These are phyloP conservation scores for Eumeta japonica DNA, from an alignment of 1,140 invertebrate genomes.

Conservation along the genomic window DNA sequence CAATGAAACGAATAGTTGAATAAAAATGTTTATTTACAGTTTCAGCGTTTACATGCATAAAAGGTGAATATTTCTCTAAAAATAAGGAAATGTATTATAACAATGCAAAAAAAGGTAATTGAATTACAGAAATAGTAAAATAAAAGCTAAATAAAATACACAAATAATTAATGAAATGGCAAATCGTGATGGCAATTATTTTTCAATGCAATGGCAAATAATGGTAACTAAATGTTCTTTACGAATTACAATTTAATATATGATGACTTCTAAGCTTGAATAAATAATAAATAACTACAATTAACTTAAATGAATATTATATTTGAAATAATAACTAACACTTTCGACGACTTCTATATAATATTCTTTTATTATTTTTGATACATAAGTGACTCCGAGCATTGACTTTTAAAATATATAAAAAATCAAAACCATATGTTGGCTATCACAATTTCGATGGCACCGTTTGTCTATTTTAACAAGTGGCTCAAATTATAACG, in stretches of 20 bases:
- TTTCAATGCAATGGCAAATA: background rate
- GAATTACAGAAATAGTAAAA: background rate
- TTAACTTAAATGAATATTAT: too few relatives aligned
- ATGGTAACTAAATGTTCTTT: background rate
- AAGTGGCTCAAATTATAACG: slow-evolving; percentile 30
- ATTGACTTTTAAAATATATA: too few relatives aligned
- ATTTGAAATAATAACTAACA: too few relatives aligned
- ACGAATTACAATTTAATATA: too few relatives aligned
- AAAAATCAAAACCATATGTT: background rate
- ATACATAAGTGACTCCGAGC: too few relatives aligned
- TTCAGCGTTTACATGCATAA: background rate
- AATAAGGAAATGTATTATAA: too few relatives aligned
- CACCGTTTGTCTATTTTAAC: slow-evolving; percentile 24
- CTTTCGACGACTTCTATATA: too few relatives aligned
- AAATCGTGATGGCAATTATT: background rate
- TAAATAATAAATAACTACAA: too few relatives aligned
- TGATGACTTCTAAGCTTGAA: too few relatives aligned
- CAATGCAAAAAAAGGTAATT: too few relatives aligned
- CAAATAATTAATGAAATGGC: background rate
- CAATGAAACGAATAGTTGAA: background rate
- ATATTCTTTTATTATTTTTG: too few relatives aligned
- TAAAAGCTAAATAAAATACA: background rate
- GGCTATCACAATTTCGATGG: slow-evolving; percentile 46
- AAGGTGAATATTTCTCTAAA: background rate
- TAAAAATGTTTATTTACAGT: background rate